Conservation (phyloP, 1,140 invertebrate species). For the Hydropsyche tenuis region DNA sequence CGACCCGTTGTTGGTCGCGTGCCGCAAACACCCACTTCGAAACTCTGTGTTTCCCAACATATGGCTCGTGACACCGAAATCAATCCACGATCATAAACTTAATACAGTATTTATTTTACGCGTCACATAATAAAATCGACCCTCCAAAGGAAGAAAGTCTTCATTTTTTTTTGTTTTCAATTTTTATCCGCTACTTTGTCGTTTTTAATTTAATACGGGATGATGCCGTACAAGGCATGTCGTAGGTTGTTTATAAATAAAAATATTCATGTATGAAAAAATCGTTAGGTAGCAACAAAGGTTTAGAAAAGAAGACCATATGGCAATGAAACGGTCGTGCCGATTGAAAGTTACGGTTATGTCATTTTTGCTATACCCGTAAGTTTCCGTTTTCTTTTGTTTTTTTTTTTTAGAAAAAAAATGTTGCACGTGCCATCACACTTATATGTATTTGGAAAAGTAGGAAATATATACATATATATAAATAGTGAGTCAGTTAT, state of each 20-base stretch:
- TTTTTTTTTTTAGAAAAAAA: background rate
- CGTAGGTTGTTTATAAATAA: constrained; percentile 15
- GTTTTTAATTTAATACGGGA: constrained; percentile 24
- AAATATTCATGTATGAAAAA: background rate
- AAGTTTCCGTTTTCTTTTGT: constrained; percentile 21
- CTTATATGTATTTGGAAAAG: too few species aligned
- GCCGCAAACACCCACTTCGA: constrained; percentile 20
- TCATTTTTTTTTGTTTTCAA: background rate
- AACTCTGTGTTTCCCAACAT: constrained; percentile 9
- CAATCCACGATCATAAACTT: too few species aligned
- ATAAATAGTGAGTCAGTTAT: too few species aligned
- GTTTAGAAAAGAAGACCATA: constrained; percentile 38
- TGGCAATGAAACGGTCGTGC: constrained; percentile 24
- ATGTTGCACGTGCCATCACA: background rate
- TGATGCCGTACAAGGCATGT: constrained; percentile 34
- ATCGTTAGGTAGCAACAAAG: constrained; percentile 22
- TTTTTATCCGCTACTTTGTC: too few species aligned
- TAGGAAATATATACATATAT: too few species aligned
- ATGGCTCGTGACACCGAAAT: too few species aligned
- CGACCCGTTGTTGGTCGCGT: constrained; percentile 32
- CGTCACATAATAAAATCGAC: constrained; percentile 1
- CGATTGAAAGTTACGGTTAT: constrained; percentile 41
- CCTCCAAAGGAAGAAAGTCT: background rate
- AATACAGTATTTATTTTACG: background rate
- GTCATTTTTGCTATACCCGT: constrained; percentile 38